Base-by-base conservation (phyloP, 2,888 invertebrate species). In the Andrena flavipes region DNA sequence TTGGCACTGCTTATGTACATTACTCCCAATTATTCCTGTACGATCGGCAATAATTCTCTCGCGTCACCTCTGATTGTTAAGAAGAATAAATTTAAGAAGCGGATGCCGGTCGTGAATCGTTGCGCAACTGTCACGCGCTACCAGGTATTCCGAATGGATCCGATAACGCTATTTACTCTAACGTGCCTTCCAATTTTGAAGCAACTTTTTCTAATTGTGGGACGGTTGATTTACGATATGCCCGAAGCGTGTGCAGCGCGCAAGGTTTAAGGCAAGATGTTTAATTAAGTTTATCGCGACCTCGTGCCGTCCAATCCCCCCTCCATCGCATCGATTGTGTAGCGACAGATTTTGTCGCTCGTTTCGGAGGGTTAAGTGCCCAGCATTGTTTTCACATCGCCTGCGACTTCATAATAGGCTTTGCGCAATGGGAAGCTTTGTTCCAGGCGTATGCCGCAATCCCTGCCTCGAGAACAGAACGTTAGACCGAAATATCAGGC, bases 401-500 rank as follows among this genome's bases (percentile, higher is more conserved):
- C 71, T 54, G 71, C 68, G 68, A 78, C 72, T 82, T 65, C 26
- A 4, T 75, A 82, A 82, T 67, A 26, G 63, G 49, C 23, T 64
- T 76, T 72, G 29, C 74, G 72, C 76, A 77, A 76, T 59, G 60
- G 20, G 54, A 29, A 76, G 84, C 70, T 80, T 88, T 74, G 72
- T 82, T 76, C 48, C 54, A 80, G 35, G 29, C 62, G 63, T 13
- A 29, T 59, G 78, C 42, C 13, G 75, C 42, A 75, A 71, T 79
- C 42, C 26, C 73, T 13, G 20, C 33, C 29, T 35, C 10, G 68
- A 69, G 74, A 87, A 70, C 74, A 49, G 77, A 70, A 69, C 80
- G 85, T 70, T 64, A 76, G 78, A 78, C 67, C 80, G 76, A 78
- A 85, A 84, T 84, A 75, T 85, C 86, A 73, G 80, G 62, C 76